phyloP scores from a whole-genome alignment of 2,113 vertebrate species.

The Miniopterus natalensis region DNA sequence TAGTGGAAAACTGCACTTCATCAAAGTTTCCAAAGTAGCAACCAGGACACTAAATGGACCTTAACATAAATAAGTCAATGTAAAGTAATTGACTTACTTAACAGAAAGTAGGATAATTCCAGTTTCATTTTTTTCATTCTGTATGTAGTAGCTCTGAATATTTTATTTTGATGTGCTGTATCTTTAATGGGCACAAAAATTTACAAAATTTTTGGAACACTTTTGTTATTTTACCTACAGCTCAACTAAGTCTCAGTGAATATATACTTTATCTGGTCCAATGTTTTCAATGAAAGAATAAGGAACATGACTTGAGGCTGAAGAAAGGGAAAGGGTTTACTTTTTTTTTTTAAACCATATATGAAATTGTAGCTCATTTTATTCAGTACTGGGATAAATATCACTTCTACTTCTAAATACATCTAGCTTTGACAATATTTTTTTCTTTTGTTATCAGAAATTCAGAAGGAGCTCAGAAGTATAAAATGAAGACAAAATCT shows the following conservation, averaged over 20 bases:
- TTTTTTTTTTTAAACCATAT: neutral
- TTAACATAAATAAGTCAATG: neutral
- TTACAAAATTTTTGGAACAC: neutral
- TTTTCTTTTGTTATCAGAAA: slow-evolving; percentile 29
- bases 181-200: neutral
- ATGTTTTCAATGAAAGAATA: neutral
- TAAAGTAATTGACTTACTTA: neutral
- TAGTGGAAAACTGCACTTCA: neutral
- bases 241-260: neutral
- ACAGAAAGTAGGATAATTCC: neutral
- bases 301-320: neutral
- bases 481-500: neutral
- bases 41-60: neutral
- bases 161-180: neutral
- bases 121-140: neutral
- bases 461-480: neutral
- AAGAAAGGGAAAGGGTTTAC: slow-evolving; percentile 9
- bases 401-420: slow-evolving; percentile 8
- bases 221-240: neutral
- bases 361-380: neutral
- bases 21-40: neutral
- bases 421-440: slow-evolving; percentile 1
- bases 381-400: slow-evolving; percentile 34
- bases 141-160: neutral
- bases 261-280: neutral